A percentile compares a stretch with the other conserved stretches of the same genome.
Evolutionary conservation across 2,888 invertebrate genomes (phyloP).

Genomic region (Aleiodes alternator): DNA sequence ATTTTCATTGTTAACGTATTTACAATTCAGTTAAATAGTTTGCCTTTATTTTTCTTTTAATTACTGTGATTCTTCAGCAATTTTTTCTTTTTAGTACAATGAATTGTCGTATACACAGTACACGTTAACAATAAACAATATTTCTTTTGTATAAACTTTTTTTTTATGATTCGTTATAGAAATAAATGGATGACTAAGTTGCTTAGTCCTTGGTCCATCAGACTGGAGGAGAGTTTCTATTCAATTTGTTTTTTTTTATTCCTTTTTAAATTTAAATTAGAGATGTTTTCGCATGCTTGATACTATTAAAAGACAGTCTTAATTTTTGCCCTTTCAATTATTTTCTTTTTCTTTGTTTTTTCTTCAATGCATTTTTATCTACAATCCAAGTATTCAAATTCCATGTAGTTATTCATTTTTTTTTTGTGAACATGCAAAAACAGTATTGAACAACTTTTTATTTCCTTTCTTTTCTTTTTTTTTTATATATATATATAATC

Average conservation of each 20-base stretch:
- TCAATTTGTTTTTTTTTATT: neutral
- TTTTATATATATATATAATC: neutral
- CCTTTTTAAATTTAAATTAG: constrained; percentile 21
- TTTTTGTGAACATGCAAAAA: constrained; percentile 31
- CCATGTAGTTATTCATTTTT: constrained; percentile 29
- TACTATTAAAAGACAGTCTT: constrained; percentile 19
- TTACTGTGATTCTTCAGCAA: constrained; percentile 13
- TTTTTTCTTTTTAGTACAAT: constrained; percentile 12
- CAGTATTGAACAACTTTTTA: constrained; percentile 22
- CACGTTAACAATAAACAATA: constrained; percentile 38
- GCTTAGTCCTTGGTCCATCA: constrained; percentile 38
- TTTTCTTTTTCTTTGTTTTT: neutral
- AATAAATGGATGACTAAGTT: constrained; percentile 26
- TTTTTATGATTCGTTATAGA: constrained; percentile 14
- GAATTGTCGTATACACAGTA: constrained; percentile 32
- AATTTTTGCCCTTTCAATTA: constrained; percentile 1
- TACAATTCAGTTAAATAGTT: constrained; percentile 39
- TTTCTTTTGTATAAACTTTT: constrained; percentile 17
- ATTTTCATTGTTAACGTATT: constrained; percentile 41
- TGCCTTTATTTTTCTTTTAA: constrained; percentile 14
- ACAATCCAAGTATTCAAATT: constrained; percentile 39
- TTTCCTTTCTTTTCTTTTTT: neutral
- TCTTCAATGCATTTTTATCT: constrained; percentile 24
- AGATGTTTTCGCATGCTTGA: neutral
- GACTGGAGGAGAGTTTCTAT: constrained; percentile 36